Conservation (phyloP, 2,888 invertebrate genomes). For the Callyntrura sp. region DNA sequence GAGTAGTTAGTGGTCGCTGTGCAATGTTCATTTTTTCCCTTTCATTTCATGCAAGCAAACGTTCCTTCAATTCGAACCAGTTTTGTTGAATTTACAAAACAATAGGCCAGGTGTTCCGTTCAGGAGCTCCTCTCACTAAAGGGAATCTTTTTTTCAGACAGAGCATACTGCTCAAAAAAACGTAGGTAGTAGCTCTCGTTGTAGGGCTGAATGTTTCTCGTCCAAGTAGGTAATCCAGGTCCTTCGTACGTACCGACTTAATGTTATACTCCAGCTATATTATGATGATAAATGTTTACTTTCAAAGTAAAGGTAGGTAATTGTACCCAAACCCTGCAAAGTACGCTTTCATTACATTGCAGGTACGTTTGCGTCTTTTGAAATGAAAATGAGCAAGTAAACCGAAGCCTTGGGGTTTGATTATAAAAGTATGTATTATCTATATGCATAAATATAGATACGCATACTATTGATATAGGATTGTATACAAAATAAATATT, state of each 20-base stretch:
- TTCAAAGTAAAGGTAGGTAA: neutral
- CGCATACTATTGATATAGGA: no score
- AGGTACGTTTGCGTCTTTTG: neutral
- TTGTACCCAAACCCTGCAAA: neutral
- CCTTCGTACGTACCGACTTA: neutral
- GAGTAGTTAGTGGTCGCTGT: neutral
- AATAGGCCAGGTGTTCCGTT: conserved; percentile 79
- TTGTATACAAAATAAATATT: neutral
- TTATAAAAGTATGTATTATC: neutral
- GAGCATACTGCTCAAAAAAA: neutral
- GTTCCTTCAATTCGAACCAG: conserved; percentile 45
- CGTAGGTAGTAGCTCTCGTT: neutral
- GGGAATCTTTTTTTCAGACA: conserved; percentile 56
- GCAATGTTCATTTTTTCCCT: neutral
- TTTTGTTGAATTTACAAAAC: conserved; percentile 56
- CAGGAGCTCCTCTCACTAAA: conserved; percentile 41
- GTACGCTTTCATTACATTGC: neutral
- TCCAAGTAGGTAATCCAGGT: conserved; percentile 20
- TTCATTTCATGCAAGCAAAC: conserved; percentile 29
- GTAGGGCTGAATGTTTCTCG: neutral
- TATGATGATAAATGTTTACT: neutral
- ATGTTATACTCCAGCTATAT: neutral
- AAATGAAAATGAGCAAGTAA: conserved; percentile 4
- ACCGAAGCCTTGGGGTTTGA: conserved; percentile 9
- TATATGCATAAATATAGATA: neutral